Base-by-base conservation (phyloP, 2,888 invertebrate genomes). In the Machimus rusticus region DNA sequence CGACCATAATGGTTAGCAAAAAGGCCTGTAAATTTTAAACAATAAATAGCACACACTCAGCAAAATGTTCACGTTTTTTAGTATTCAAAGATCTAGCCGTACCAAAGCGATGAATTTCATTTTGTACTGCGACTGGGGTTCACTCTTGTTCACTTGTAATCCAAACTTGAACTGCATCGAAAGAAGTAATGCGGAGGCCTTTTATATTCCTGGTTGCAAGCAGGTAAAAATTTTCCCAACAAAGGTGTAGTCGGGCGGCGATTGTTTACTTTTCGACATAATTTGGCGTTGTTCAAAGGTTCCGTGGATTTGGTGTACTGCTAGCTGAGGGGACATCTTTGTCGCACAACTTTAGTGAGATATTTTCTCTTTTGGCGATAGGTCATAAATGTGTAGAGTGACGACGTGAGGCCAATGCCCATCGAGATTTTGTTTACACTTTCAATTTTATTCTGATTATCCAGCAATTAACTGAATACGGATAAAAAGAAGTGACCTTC, bases 1-100 rank as follows among this genome's bases (percentile, higher is more conserved):
- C 89, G 86, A 91, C 90, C 84, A 92, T 81, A 51, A 92, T 89
- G 89, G 91, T 91, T 16, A 91, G 88, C 79, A 92, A 90, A 87
- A 92, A 88, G 34, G 91, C 90, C 92, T 92, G 89, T 28, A 74
- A 74, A n/a, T 23, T 57, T n/a, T 46, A 46, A 55, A 28, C 55
- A 34, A 74, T 66, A 66, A 84, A 74, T 55, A 37, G 1, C 19
- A 46, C 84, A 37, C 66, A 39, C n/a, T 23, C 19, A 23, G 14
- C 1, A 66, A 84, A 74, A 28, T 79, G 19, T 23, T 79, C 46
- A 31, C 39, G 23, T 79, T 19, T 66, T 66, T 66, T 23, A 12
- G 66, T 66, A 23, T 51, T 81, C 34, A 14, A 74, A 76, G 77
- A 74, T 34, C 28, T 74, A 9, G 12, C 43, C 88, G 74, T 88